Base-by-base conservation (phyloP, 2,888 invertebrate genomes). In the Empis stercorea region DNA sequence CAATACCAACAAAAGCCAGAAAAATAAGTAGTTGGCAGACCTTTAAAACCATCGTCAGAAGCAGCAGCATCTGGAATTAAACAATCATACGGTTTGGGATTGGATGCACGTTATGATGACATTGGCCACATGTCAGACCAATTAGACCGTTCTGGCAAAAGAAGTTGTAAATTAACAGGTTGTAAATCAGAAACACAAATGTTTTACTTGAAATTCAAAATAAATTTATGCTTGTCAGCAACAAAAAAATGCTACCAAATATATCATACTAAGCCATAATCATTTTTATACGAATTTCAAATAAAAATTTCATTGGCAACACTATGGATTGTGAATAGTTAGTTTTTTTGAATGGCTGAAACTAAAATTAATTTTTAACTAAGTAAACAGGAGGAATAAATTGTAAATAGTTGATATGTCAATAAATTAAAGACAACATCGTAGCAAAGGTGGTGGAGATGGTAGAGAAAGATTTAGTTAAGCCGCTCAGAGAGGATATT, bases 191-290 rank as follows among this genome's bases (percentile, higher is more conserved):
- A 48, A 45, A 45, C 45, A 2, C 41, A 42, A 45, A 45, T 45
- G 41, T 27, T 13, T n/a, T 41, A 42, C 37, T 20, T 39, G 14
- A 48, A 47, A 38, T 47, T 43, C 20, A 39, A 47, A 10, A 17
- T 48, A 27, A 44, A 48, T 44, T 41, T 46, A 41, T 46, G 46
- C 37, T 38, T 47, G 30, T 47, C 43, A 38, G 37, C 47, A 30
- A 43, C 43, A 47, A 44, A 39, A 37, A 47, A 47, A 47, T 47
- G 43, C 43, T 47, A 38, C 43, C 43, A 30, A 47, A 44, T 44
- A 20, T 41, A 41, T n/a, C 40, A 41, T 17, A 23, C 40, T 11
- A 17, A 41, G n/a, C 23, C n/a, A 27, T 23, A 34, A n/a, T 34
- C n/a, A n/a, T 34, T 13, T 13, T 6, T 13, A 34, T n/a, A 34